These are phyloP conservation scores for Pogoniulus pusillus DNA, from an alignment of 2,797 vertebrate genomes.

Conservation along the genomic window DNA sequence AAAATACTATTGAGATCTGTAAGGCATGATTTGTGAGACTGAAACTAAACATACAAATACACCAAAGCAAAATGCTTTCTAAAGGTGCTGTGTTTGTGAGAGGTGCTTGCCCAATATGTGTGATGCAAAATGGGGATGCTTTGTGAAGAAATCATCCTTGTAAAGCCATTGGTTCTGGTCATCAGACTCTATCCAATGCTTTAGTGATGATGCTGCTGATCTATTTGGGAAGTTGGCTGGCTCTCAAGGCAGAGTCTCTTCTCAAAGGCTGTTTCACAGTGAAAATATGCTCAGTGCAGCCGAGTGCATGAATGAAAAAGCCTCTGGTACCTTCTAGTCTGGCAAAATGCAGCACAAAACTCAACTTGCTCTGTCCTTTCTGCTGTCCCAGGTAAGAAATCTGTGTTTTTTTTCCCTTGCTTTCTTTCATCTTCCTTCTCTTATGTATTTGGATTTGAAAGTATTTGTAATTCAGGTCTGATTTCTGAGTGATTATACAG, in stretches of 20 bases:
- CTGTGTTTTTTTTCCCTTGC: neutral
- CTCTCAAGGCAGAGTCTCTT: constrained; percentile 87
- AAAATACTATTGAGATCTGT: constrained; percentile 39
- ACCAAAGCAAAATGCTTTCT: constrained; percentile 56
- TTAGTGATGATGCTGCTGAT: constrained; percentile 94
- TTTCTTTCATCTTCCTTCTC: constrained; percentile 30
- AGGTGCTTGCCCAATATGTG: constrained; percentile 72
- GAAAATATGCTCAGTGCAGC: constrained; percentile 98
- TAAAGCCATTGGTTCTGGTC: constrained; percentile 96
- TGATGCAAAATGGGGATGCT: constrained; percentile 78
- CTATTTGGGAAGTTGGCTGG: constrained; percentile 97
- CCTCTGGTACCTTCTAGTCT: constrained; percentile 86
- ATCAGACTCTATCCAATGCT: constrained; percentile 89
- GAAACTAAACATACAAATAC: constrained; percentile 56
- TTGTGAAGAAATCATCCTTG: constrained; percentile 87
- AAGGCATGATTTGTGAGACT: constrained; percentile 66
- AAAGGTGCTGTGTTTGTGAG: constrained; percentile 66
- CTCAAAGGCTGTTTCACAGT: constrained; percentile 89
- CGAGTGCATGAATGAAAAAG: constrained; percentile 87
- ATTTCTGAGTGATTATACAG: constrained; percentile 36
- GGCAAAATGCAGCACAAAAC: constrained; percentile 88
- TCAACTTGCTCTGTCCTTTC: constrained; percentile 86
- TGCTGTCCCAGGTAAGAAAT: constrained; percentile 93
- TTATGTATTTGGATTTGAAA: constrained; percentile 45
- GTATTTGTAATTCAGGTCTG: constrained; percentile 53